phyloP scores from a whole-genome alignment of 2,113 vertebrate genomes.

The Phalacrocorax aristotelis region DNA sequence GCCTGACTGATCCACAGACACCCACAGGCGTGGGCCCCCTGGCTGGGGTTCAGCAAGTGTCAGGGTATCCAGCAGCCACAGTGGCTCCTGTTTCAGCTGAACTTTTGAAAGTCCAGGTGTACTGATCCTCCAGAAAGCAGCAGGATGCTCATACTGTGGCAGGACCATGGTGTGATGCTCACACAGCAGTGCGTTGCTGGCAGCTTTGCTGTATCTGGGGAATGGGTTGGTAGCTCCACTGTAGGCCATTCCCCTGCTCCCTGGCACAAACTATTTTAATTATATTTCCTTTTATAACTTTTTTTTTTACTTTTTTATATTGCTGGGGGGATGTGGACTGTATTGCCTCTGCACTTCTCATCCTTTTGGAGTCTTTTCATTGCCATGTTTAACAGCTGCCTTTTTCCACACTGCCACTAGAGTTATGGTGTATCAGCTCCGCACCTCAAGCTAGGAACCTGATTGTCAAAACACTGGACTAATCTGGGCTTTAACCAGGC shows the following conservation, averaged over 20 bases:
- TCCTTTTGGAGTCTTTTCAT: background rate
- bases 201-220: background rate
- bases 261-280: background rate
- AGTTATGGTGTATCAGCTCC: background rate
- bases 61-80: background rate
- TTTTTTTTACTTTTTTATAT: background rate
- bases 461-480: background rate
- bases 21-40: background rate
- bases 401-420: background rate
- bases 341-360: background rate
- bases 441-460: background rate
- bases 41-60: background rate
- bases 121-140: constrained; percentile 23
- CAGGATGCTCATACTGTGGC: background rate
- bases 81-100: background rate
- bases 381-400: background rate
- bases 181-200: rapidly evolving
- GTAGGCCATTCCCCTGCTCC: background rate
- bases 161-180: background rate
- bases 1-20: background rate
- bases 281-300: background rate
- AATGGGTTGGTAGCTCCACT: background rate
- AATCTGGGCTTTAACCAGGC: background rate
- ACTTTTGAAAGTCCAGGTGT: constrained; percentile 10
- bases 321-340: background rate